Evolutionary conservation across 2,797 vertebrate genomes (phyloP).

Genomic region (Sebastes itinus): DNA sequence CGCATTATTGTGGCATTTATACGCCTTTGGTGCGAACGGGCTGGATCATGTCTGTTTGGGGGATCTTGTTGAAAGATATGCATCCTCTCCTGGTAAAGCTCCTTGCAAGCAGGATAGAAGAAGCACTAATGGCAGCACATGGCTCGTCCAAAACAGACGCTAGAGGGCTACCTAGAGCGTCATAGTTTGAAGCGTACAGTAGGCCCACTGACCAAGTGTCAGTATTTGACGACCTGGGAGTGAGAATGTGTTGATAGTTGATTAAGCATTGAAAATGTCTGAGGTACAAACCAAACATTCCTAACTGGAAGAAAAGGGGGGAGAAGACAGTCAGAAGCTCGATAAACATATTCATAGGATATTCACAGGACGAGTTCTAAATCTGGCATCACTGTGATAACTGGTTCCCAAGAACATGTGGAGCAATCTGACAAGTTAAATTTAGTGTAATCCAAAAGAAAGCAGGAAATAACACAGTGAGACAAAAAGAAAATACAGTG

Average conservation of each 20-base stretch:
- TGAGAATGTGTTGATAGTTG: neutral
- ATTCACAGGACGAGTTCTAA: neutral
- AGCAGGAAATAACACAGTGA: neutral
- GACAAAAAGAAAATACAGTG: neutral
- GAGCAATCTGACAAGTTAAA: constrained; percentile 13
- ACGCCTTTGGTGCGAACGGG: too few species aligned
- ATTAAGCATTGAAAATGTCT: neutral
- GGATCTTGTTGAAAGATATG: too few species aligned
- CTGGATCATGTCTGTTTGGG: too few species aligned
- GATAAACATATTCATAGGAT: neutral
- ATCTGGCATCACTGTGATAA: constrained; percentile 11
- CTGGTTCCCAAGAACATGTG: neutral
- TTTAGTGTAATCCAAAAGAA: neutral
- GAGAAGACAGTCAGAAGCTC: neutral
- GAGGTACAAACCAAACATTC: neutral
- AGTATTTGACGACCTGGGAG: neutral
- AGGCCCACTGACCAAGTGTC: neutral
- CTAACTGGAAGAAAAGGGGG: neutral
- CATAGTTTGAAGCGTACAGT: neutral
- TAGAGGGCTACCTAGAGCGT: neutral
- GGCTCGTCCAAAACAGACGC: neutral
- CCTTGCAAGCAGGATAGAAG: too few species aligned
- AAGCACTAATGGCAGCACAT: neutral
- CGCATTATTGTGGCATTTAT: too few species aligned
- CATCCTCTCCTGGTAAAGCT: too few species aligned